Evolutionary conservation across 2,888 invertebrate species (phyloP), one percentile per base, ranked within the genome.

Genomic region (Micoletzkya japonica): DNA sequence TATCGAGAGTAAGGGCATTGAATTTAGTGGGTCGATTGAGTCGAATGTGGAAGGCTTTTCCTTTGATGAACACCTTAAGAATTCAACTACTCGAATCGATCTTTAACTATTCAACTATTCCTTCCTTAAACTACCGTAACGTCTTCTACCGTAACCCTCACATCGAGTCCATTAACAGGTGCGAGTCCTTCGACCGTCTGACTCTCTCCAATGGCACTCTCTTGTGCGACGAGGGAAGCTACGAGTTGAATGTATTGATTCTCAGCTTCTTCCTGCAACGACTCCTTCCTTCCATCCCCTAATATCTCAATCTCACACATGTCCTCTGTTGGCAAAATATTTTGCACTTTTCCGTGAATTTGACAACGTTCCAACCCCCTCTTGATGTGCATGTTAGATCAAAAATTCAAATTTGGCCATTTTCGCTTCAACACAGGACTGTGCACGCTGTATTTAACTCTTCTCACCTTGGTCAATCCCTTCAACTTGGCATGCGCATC

Each of bases 401-500:
- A n/a, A n/a, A n/a, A n/a, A n/a, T n/a, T n/a, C n/a, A n/a, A n/a
- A n/a, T n/a, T n/a, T n/a, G n/a, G n/a, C n/a, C n/a, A n/a, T n/a
- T n/a, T n/a, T n/a, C n/a, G n/a, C n/a, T n/a, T n/a, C n/a, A n/a
- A n/a, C n/a, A n/a, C n/a, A n/a, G n/a, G n/a, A n/a, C n/a, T n/a
- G n/a, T n/a, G n/a, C n/a, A n/a, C n/a, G n/a, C n/a, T n/a, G n/a
- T n/a, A n/a, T n/a, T n/a, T n/a, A n/a, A n/a, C n/a, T 10, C 10
- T 20, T 44, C 44, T 44, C 49, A 80, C 88, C 86, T 88, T 84
- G n/a, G 87, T 81, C 81, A 88, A 86, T 34, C 86, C 85, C 37
- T 88, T 88, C 20, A 89, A 79, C 50, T 81, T 80, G 74, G 86
- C 87, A 89, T 89, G 89, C 0, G 89, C 88, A 73, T 87, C 87